These are phyloP conservation scores for silkworm (Bombyx mori) DNA, from an alignment of 1,140 invertebrate genomes.

Conservation along the genomic window DNA sequence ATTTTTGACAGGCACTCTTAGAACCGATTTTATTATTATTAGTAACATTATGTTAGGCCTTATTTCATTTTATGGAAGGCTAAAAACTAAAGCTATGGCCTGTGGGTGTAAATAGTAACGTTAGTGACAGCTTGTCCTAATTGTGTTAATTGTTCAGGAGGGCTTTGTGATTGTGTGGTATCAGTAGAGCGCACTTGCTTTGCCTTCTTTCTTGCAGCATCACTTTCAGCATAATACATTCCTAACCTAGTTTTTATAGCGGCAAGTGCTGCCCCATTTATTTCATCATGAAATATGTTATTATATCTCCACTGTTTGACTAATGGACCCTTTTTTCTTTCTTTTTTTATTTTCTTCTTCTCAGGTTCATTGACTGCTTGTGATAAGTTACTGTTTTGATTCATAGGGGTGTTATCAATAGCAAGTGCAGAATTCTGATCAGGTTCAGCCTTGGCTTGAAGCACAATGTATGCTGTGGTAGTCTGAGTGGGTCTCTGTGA, in stretches of 20 bases:
- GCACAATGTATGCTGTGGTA: slow-evolving; percentile 49
- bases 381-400: slow-evolving; percentile 18
- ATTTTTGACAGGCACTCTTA: too few relatives aligned
- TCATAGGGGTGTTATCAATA: slow-evolving; percentile 36
- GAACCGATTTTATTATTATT: not conserved
- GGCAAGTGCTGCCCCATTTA: slow-evolving; percentile 63
- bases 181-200: slow-evolving; percentile 49
- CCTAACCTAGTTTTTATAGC: slow-evolving; percentile 68
- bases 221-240: slow-evolving; percentile 67
- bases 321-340: slow-evolving; percentile 57
- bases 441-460: slow-evolving; percentile 58
- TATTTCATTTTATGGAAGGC: not conserved
- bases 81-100: not conserved
- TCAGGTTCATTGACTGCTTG: slow-evolving; percentile 30
- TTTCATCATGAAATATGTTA: slow-evolving; percentile 69
- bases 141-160: slow-evolving; percentile 31
- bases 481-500: slow-evolving; percentile 44
- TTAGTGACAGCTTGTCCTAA: slow-evolving; percentile 54
- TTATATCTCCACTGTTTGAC: slow-evolving; percentile 70
- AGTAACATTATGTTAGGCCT: not conserved
- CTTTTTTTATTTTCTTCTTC: slow-evolving; percentile 47
- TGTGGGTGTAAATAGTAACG: slow-evolving; percentile 47
- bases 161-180: slow-evolving; percentile 40
- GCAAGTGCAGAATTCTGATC: slow-evolving; percentile 33
- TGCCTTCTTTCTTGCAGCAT: slow-evolving; percentile 61